These are phyloP conservation scores for Agonopterix heracliana DNA, from an alignment of 2,888 invertebrate genomes.

Conservation along the genomic window DNA sequence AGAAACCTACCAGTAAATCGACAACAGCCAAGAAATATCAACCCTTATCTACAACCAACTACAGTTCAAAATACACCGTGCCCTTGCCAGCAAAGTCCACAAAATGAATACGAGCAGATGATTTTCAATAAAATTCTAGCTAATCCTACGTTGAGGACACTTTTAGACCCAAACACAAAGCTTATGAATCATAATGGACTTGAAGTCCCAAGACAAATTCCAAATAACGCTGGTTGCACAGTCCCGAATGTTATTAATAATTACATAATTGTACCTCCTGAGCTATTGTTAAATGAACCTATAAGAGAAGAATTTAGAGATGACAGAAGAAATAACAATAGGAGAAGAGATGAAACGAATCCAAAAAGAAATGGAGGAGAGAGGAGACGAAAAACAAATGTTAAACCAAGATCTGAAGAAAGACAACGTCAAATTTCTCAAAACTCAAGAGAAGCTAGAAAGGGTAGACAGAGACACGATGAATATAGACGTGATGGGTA, in stretches of 20 bases:
- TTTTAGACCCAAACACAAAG: conserved; percentile 25
- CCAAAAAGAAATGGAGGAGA: background rate
- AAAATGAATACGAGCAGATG: conserved; percentile 17
- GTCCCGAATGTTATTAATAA: conserved; percentile 35
- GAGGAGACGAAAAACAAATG: conserved; percentile 2
- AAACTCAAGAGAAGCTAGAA: background rate
- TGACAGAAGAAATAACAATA: conserved; percentile 4
- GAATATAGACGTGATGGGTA: background rate
- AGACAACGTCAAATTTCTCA: conserved; percentile 4
- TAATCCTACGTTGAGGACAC: conserved; percentile 26
- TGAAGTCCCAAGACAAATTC: conserved; percentile 14
- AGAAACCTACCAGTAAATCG: conserved; percentile 6
- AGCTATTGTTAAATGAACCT: conserved; percentile 18
- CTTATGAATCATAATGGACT: conserved; percentile 28
- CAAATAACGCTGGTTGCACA: conserved; percentile 5
- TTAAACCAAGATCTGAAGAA: conserved; percentile 2
- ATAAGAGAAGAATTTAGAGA: conserved; percentile 8
- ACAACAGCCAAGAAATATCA: conserved; percentile 20
- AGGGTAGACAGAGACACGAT: background rate
- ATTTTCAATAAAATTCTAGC: conserved; percentile 31
- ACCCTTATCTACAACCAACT: conserved; percentile 23
- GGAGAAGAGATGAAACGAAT: conserved; percentile 3
- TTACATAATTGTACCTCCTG: conserved; percentile 34
- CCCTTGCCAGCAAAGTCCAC: background rate
- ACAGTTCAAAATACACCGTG: conserved; percentile 24